phyloP scores from a whole-genome alignment of 2,797 vertebrate genomes.

The Sarcoramphus papa region DNA sequence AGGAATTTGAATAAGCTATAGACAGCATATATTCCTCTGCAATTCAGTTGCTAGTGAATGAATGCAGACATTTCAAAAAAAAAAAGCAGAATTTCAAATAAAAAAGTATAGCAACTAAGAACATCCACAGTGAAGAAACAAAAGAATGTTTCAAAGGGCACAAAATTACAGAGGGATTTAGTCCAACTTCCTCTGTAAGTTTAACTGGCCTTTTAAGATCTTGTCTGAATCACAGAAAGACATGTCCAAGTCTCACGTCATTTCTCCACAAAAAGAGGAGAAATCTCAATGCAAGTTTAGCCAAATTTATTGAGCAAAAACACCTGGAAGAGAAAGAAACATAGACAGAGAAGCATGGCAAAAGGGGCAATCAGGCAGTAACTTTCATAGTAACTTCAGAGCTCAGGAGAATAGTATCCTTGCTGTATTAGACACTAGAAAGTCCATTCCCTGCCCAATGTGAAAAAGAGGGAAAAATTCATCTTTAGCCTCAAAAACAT shows the following conservation, averaged over 20 bases:
- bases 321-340: not conserved
- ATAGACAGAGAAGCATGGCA: not conserved
- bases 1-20: not conserved
- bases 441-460: not conserved
- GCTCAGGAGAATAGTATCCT: not conserved
- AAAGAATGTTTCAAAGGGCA: not conserved
- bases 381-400: not conserved
- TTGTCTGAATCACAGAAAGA: not conserved
- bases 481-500: not conserved
- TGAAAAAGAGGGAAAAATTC: not conserved
- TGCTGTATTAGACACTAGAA: not conserved
- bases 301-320: not conserved
- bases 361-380: not conserved
- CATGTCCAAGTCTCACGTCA: rapidly evolving
- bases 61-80: not conserved
- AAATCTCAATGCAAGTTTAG: not conserved
- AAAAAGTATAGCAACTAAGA: not conserved
- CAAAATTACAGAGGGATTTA: not conserved
- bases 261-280: not conserved
- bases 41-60: not conserved
- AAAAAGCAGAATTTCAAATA: not conserved
- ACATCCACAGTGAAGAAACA: not conserved
- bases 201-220: not conserved
- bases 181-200: not conserved
- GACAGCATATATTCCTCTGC: not conserved